Evolutionary conservation across 2,113 vertebrate genomes (phyloP).

Genomic region (Peromyscus leucopus): DNA sequence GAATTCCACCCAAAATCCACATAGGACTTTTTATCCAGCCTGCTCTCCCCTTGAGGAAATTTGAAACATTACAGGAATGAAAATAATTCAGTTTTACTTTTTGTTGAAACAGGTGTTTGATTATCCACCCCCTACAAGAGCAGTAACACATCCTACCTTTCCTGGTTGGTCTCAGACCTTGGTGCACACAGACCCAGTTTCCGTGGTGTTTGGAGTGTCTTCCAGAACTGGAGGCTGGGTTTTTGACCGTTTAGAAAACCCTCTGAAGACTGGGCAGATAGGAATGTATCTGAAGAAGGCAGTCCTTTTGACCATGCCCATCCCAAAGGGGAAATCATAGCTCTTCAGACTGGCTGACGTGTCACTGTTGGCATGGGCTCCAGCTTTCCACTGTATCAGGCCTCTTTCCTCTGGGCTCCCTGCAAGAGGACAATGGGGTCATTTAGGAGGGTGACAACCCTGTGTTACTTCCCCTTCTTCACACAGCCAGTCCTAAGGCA

Average conservation of each 20-base stretch:
- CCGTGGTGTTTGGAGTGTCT: conserved; percentile 16
- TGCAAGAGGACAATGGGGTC: conserved; percentile 72
- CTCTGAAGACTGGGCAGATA: conserved; percentile 94
- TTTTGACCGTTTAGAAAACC: conserved; percentile 84
- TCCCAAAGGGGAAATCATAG: conserved; percentile 95
- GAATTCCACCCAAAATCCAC: conserved; percentile 9
- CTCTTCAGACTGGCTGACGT: conserved; percentile 84
- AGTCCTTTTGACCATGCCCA: conserved; percentile 87
- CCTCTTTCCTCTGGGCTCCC: conserved; percentile 94
- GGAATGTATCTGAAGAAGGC: conserved; percentile 90
- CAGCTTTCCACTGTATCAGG: conserved; percentile 92
- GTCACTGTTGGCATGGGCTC: conserved; percentile 85
- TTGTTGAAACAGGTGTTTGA: conserved; percentile 28
- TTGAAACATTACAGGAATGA: conserved; percentile 29
- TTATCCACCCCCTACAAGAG: conserved; percentile 39
- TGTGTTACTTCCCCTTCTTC: background rate
- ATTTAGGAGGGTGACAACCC: background rate
- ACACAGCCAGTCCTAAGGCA: background rate
- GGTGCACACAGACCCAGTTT: conserved; percentile 82
- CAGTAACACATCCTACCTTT: conserved; percentile 57
- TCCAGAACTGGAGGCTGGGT: background rate
- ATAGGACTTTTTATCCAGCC: background rate
- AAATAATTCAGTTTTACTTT: conserved; percentile 47
- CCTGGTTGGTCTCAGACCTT: conserved; percentile 86
- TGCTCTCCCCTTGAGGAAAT: background rate